Conservation (phyloP, 2,888 invertebrate species). For the Drymonia ruficornis region DNA sequence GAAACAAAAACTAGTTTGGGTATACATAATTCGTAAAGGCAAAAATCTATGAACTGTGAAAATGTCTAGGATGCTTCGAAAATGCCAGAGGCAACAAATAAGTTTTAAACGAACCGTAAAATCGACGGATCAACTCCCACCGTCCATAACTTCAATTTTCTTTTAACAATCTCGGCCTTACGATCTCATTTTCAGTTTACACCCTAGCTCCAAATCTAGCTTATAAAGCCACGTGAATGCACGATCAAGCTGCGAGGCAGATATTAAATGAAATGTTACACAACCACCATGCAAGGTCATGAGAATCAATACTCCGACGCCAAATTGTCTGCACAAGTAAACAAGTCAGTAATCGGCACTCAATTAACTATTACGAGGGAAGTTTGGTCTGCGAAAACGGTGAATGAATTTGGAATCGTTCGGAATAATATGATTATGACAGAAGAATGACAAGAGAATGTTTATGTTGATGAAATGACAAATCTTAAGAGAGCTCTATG, state of each 20-base stretch:
- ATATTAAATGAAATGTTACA: conserved; percentile 55
- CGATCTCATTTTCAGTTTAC: conserved; percentile 1
- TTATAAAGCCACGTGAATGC: conserved; percentile 15
- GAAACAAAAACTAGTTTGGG: no score
- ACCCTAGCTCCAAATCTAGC: neutral
- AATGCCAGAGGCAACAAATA: neutral
- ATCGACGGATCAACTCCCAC: neutral
- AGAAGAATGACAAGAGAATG: no score
- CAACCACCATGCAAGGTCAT: conserved; percentile 65
- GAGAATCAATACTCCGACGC: conserved; percentile 70
- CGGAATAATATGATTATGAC: no score
- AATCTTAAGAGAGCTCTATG: no score
- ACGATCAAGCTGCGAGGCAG: conserved; percentile 35
- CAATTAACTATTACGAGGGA: neutral
- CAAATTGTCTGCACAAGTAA: conserved; percentile 57
- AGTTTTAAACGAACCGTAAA: neutral
- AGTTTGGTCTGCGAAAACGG: no score
- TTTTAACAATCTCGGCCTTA: neutral
- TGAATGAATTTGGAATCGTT: no score
- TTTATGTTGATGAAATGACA: no score
- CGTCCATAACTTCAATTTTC: neutral
- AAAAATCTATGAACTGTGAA: neutral
- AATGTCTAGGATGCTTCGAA: neutral
- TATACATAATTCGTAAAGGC: no score
- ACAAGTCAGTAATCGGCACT: conserved; percentile 29